Percentiles rank a stretch among this genome's conserved stretches.
phyloP scores from a whole-genome alignment of 2,113 vertebrate species.

The Equus quagga region DNA sequence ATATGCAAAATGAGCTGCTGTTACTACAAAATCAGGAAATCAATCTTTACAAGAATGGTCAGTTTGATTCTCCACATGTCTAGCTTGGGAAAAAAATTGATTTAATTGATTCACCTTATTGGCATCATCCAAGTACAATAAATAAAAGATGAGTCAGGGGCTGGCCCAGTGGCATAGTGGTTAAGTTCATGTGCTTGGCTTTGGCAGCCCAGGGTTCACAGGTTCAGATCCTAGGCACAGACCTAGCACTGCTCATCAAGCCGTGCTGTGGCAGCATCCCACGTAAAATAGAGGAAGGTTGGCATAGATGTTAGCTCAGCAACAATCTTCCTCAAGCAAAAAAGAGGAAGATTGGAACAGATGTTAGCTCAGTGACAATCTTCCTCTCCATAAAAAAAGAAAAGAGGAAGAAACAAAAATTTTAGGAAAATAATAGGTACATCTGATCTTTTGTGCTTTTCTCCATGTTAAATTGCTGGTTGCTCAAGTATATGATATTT shows the following conservation, averaged over 20 bases:
- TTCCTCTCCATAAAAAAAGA: too few relatives aligned
- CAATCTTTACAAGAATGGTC: background rate
- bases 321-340: too few relatives aligned
- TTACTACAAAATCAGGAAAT: slow-evolving; percentile 4
- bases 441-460: background rate
- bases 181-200: too few relatives aligned
- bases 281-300: too few relatives aligned
- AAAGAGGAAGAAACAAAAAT: background rate
- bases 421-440: background rate
- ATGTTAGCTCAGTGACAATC: too few relatives aligned
- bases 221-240: too few relatives aligned
- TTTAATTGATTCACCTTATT: background rate
- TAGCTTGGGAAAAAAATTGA: background rate
- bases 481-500: background rate
- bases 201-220: too few relatives aligned
- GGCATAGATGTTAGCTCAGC: too few relatives aligned
- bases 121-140: background rate
- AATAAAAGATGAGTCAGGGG: background rate
- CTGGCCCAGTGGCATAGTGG: too few relatives aligned
- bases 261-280: too few relatives aligned
- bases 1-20: background rate
- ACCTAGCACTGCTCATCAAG: too few relatives aligned
- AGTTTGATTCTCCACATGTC: background rate
- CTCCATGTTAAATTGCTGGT: background rate
- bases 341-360: too few relatives aligned